Conservation (phyloP, 2,888 invertebrate species). For the Thecophora atra region DNA sequence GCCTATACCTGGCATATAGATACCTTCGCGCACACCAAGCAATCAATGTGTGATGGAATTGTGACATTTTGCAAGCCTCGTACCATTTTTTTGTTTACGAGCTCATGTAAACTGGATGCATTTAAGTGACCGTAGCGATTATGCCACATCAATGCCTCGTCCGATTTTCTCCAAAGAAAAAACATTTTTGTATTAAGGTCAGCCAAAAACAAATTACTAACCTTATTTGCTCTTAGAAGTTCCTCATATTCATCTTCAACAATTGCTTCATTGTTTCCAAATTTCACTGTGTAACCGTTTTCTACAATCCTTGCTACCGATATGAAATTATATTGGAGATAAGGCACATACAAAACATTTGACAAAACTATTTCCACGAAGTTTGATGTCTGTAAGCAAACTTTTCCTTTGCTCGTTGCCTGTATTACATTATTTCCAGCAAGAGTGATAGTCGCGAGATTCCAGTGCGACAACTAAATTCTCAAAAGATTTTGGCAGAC, state of each 20-base stretch:
- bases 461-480: slow-evolving; percentile 33
- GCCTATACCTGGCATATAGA: too few relatives aligned
- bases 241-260: not conserved
- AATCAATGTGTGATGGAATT: slow-evolving; percentile 21
- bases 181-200: slow-evolving; percentile 13
- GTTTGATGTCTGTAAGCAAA: slow-evolving; percentile 25
- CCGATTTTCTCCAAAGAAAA: slow-evolving; percentile 11
- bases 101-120: slow-evolving; percentile 22
- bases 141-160: slow-evolving; percentile 33
- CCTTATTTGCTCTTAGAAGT: slow-evolving; percentile 7
- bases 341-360: slow-evolving; percentile 38
- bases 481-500: slow-evolving; percentile 31
- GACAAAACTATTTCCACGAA: slow-evolving; percentile 24
- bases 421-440: slow-evolving; percentile 33
- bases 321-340: slow-evolving; percentile 38
- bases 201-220: slow-evolving; percentile 12
- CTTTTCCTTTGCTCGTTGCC: slow-evolving; percentile 34
- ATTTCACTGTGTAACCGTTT: slow-evolving; percentile 12
- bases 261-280: not conserved
- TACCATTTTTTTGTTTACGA: slow-evolving; percentile 32
- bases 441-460: slow-evolving; percentile 24
- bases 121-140: slow-evolving; percentile 30
- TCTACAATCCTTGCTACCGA: slow-evolving; percentile 24
- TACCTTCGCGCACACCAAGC: slow-evolving; percentile 28
- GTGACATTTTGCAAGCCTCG: slow-evolving; percentile 8